A percentile compares a stretch with the other conserved stretches of the same genome.
Evolutionary conservation across 2,797 vertebrate genomes (phyloP).

Genomic region (Lemur catta): DNA sequence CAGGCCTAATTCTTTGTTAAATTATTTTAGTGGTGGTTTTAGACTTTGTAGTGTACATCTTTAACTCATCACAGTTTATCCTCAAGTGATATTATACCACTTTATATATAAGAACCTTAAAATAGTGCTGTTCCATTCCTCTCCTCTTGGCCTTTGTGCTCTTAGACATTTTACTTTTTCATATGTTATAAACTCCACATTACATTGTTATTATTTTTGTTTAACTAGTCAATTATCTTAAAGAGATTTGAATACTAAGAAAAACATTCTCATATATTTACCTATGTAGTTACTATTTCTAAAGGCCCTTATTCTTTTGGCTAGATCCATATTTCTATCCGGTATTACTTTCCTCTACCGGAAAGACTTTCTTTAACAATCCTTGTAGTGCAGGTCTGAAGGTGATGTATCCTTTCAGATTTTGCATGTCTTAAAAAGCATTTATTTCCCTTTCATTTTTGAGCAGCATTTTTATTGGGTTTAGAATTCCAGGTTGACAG

Average conservation of each 20-base stretch:
- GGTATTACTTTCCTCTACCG: background rate
- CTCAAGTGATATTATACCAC: background rate
- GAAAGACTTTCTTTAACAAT: background rate
- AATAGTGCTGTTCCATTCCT: background rate
- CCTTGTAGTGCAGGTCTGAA: background rate
- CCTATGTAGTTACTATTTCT: background rate
- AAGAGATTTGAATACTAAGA: background rate
- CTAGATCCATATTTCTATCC: background rate
- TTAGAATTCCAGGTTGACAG: background rate
- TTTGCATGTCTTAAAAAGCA: background rate
- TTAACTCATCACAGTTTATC: slow-evolving; percentile 14
- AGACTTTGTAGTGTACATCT: background rate
- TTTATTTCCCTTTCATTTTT: background rate
- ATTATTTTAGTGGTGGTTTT: background rate
- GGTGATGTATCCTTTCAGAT: background rate
- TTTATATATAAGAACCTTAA: background rate
- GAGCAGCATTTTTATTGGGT: background rate
- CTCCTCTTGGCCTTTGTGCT: background rate
- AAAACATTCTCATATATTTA: background rate
- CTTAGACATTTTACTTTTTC: background rate
- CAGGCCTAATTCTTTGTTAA: background rate
- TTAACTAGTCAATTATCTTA: background rate
- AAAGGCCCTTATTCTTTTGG: background rate
- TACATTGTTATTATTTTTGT: background rate
- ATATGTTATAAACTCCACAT: background rate